These are phyloP conservation scores for Incurvaria masculella DNA, from an alignment of 2,888 invertebrate genomes.

Conservation along the genomic window DNA sequence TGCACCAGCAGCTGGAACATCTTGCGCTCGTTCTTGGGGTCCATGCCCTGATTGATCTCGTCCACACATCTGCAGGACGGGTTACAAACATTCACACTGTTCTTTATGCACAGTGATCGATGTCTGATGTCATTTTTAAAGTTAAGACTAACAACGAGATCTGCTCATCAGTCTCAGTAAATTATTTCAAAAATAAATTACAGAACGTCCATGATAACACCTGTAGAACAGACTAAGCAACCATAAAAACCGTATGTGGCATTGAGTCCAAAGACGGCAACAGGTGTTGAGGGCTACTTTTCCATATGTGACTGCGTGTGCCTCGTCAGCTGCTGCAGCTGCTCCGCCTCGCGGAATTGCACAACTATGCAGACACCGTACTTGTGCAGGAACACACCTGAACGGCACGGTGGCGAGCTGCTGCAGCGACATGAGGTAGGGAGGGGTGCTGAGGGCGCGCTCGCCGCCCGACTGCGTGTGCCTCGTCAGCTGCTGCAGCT, in stretches of 20 bases:
- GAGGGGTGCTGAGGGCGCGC: constrained; percentile 87
- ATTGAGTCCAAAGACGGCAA: no score
- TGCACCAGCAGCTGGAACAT: constrained; percentile 77
- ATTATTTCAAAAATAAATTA: no score
- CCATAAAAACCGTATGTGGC: no score
- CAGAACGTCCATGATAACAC: no score
- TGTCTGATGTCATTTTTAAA: no score
- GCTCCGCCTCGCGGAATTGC: constrained; percentile 76
- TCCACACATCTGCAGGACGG: constrained; percentile 71
- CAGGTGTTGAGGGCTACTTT: no score
- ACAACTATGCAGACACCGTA: constrained; percentile 74
- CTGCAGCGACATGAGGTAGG: constrained; percentile 90
- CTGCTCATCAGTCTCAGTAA: no score
- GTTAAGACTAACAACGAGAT: no score
- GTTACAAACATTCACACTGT: no score
- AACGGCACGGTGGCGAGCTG: constrained; percentile 84
- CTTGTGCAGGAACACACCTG: constrained; percentile 69
- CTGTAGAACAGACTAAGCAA: no score
- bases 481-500: constrained; percentile 74
- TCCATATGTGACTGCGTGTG: constrained; percentile 90
- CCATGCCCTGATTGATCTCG: constrained; percentile 86
- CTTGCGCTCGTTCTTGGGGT: constrained; percentile 76
- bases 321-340: constrained; percentile 74
- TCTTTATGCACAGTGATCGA: no score
- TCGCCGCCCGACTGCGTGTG: constrained; percentile 95